Evolutionary conservation across 2,888 invertebrate species (phyloP).

Genomic region (Sminthurinus aureus): DNA sequence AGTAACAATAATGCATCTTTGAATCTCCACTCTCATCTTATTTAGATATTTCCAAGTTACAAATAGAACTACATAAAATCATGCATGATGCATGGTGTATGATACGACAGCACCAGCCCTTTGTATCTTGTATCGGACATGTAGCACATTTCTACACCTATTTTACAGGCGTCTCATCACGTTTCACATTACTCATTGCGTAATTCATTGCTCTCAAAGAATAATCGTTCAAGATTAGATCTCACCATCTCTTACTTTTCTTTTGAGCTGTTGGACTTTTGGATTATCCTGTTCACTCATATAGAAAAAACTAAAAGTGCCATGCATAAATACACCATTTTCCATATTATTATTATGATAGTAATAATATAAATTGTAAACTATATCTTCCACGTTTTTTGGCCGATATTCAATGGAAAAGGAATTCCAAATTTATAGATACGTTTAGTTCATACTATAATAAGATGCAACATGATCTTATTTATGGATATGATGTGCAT

Average conservation of each 20-base stretch:
- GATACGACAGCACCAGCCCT: too few species aligned
- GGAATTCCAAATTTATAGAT: not conserved
- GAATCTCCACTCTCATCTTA: not conserved
- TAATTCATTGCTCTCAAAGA: slow-evolving; percentile 9
- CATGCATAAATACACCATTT: too few species aligned
- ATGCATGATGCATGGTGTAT: too few species aligned
- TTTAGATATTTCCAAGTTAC: too few species aligned
- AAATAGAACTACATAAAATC: too few species aligned
- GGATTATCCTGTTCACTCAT: not conserved
- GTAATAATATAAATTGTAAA: not conserved
- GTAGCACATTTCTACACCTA: not conserved
- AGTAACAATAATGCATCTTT: not conserved
- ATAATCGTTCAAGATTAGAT: slow-evolving; percentile 15
- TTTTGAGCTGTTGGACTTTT: not conserved
- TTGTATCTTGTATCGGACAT: not conserved
- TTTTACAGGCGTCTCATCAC: slow-evolving; percentile 7
- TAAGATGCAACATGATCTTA: not conserved
- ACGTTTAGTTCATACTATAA: too few species aligned
- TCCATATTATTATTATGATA: too few species aligned
- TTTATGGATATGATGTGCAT: not conserved
- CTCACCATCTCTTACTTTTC: not conserved
- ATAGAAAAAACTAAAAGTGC: too few species aligned
- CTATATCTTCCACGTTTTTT: not conserved
- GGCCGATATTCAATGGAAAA: not conserved
- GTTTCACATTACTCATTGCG: slow-evolving; percentile 6